Percentiles rank a stretch among this genome's conserved stretches.
Evolutionary conservation across 2,888 invertebrate species (phyloP).

Genomic region (Chorisops tibialis): DNA sequence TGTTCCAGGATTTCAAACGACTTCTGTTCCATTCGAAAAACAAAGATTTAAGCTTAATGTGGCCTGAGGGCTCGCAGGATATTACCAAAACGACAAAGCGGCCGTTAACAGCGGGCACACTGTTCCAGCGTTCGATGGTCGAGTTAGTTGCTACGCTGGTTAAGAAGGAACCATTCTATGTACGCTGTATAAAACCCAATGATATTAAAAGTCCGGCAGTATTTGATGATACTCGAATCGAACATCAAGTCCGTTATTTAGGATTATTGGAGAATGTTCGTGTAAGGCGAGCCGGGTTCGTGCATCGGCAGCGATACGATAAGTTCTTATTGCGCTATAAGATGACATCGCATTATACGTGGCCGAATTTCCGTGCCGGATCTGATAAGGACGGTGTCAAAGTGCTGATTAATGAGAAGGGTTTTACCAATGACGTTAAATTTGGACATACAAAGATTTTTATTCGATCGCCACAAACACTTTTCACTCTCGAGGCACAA

Average conservation of each 20-base stretch:
- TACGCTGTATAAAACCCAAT: constrained; percentile 96
- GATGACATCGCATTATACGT: constrained; percentile 92
- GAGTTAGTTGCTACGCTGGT: constrained; percentile 82
- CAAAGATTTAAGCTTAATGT: constrained; percentile 77
- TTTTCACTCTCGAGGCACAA: constrained; percentile 84
- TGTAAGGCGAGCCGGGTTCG: constrained; percentile 94
- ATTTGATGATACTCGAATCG: constrained; percentile 76
- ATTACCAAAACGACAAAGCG: constrained; percentile 91
- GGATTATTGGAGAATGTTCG: constrained; percentile 94
- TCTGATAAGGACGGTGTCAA: constrained; percentile 78
- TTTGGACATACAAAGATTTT: constrained; percentile 96
- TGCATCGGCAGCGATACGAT: constrained; percentile 91
- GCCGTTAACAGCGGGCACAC: constrained; percentile 88
- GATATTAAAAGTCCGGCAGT: constrained; percentile 82
- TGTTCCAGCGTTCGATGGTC: constrained; percentile 94
- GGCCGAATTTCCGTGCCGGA: constrained; percentile 89
- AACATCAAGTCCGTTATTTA: constrained; percentile 63
- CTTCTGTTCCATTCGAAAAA: constrained; percentile 81
- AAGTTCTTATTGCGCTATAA: constrained; percentile 93
- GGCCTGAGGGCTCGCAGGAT: constrained; percentile 93
- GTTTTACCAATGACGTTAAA: constrained; percentile 78
- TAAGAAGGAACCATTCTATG: constrained; percentile 94
- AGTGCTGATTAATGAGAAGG: constrained; percentile 77
- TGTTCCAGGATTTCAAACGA: constrained; percentile 96
- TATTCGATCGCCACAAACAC: constrained; percentile 81